Evolutionary conservation across 2,113 vertebrate species (phyloP), one percentile per base, ranked within the genome.

Genomic region (Otocyon megalotis): DNA sequence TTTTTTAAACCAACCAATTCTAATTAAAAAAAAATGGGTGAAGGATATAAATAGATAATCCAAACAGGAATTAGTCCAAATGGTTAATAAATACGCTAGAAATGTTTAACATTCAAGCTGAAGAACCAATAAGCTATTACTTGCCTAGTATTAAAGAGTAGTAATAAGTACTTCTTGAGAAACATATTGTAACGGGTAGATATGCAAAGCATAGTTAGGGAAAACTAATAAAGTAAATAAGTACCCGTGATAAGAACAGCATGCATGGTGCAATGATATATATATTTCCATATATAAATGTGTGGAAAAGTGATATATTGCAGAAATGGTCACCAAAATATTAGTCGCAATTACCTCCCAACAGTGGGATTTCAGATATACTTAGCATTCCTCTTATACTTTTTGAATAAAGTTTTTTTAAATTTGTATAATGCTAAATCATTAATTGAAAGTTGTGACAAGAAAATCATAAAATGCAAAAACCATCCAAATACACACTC

Each of bases 391-490:
- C 88, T 83, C 20, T 30, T 76, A 69, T 5, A 87, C 17, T 62
- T 93, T 50, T 69, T 24, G 5, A 88, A 69, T 14, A 2, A 15
- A 72, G 62, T 32, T 81, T 83, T 96, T 79, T 65, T 43, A 80
- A 84, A 37, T 72, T 85, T 71, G 12, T 83, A 9, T 87, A 76
- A 69, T 79, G 60, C 1, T 20, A 35, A 81, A 76, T 65, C 13
- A 65, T 84, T 82, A 87, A 93, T 80, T 82, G 83, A 95, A 94
- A 90, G 63, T 67, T 81, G 19, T 54, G 54, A 71, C n/a, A 88
- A 97, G 88, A 90, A 50, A 90, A 85, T 83, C 93, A 72, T 11
- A 20, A 89, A 96, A 92, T 60, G 83, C 28, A 85, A 96, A 86
- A 84, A 26, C 0, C 20, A 86, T 54, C 19, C 14, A 88, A 72